phyloP scores from a whole-genome alignment of 1,140 invertebrate species.

The Drosophila parvula region DNA sequence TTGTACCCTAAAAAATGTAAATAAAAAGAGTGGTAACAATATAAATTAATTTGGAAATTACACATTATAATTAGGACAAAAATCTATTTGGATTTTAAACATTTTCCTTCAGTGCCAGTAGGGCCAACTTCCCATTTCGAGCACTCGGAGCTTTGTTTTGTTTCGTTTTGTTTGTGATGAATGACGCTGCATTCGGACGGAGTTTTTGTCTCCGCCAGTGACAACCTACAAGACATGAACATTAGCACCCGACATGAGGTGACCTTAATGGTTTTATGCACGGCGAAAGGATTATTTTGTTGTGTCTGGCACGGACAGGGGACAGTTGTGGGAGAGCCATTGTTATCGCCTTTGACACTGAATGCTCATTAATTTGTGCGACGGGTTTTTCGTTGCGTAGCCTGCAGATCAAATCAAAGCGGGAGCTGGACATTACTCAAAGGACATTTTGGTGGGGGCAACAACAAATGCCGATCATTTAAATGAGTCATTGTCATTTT shows the following conservation, averaged over 20 bases:
- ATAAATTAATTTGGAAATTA: too few relatives aligned
- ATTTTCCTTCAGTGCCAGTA: conserved; percentile 28
- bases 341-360: conserved; percentile 57
- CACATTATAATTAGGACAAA: background rate
- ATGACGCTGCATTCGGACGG: conserved; percentile 74
- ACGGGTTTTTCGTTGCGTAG: conserved; percentile 6
- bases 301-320: conserved; percentile 59
- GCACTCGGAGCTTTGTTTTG: conserved; percentile 57
- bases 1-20: background rate
- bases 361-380: conserved; percentile 65
- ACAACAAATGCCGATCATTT: conserved; percentile 72
- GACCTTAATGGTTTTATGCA: conserved; percentile 76
- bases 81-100: too few relatives aligned
- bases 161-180: conserved; percentile 72
- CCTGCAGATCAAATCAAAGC: conserved; percentile 60
- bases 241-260: conserved; percentile 72
- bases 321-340: conserved; percentile 18
- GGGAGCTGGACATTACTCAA: conserved; percentile 44
- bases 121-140: conserved; percentile 19
- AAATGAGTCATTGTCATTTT: conserved; percentile 76
- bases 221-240: conserved; percentile 79
- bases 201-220: conserved; percentile 64
- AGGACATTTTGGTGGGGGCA: conserved; percentile 20
- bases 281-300: conserved; percentile 66
- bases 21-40: background rate